Evolutionary conservation across 2,888 invertebrate genomes (phyloP), one percentile per base, ranked within the genome.

Genomic region (Eupithecia subfuscata): DNA sequence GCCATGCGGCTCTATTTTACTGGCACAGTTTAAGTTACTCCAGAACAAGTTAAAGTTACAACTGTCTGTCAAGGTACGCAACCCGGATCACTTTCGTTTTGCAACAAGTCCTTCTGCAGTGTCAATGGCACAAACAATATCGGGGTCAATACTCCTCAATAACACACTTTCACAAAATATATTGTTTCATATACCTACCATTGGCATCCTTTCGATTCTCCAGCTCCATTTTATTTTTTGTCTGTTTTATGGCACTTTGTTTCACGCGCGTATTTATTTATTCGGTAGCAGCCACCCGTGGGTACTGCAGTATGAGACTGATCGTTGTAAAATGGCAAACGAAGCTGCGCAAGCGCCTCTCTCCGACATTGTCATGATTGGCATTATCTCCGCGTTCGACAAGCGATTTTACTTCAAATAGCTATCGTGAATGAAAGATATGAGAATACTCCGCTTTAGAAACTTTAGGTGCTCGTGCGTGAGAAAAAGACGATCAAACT

Each of bases 11-110:
- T 60, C 60, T 60, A 60, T 25, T 60, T 25, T 37, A n/a, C 40
- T 22, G 37, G n/a, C 37, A 65, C n/a, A 65, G 37, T 37, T 65
- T 18, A 64, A 64, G 34, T 18, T 65, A 65, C n/a, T 67, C 4
- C n/a, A 65, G n/a, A 11, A 40, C 37, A 67, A 6, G 65, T 65
- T 67, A 37, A n/a, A 65, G 37, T 65, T 18, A 68, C 22, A 65
- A 37, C n/a, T 65, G 0, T 34, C 56, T 60, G 37, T n/a, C 30
- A 5, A 25, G 12, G 60, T 25, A 25, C 1, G 60, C 22, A 60
- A 60, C 60, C 69, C 12, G 56, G 18, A 77, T 40, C 48, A 77
- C 77, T 77, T 77, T 77, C 75, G 72, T 77, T 77, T 75, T 69
- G 70, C 73, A 70, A 37, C 67, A 48, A 63, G 73, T 70, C 77